Percentiles rank a stretch among this genome's conserved stretches.
These are phyloP conservation scores for Umimayanthus kanabou DNA, from an alignment of 92 coral and sea anemone species.

Conservation along the genomic window DNA sequence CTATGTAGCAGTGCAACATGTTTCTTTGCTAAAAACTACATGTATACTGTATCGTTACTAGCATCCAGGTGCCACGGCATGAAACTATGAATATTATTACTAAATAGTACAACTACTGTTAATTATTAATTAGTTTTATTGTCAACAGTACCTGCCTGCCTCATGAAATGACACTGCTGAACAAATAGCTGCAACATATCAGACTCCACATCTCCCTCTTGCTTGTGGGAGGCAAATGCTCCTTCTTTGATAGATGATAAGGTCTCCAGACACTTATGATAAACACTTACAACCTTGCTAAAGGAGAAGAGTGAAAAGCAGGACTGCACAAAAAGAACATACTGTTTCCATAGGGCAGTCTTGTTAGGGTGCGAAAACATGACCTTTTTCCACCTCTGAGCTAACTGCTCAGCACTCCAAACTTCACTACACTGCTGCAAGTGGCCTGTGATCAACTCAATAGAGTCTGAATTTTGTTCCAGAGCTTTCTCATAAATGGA, in stretches of 20 bases:
- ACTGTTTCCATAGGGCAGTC: conserved; percentile 80
- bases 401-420: conserved; percentile 65
- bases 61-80: too few relatives aligned
- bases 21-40: too few relatives aligned
- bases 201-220: conserved; percentile 71
- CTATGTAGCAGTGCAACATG: too few relatives aligned
- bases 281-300: conserved; percentile 58
- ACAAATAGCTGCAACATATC: conserved; percentile 89
- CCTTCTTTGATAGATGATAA: conserved; percentile 90
- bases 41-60: too few relatives aligned
- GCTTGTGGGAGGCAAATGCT: conserved; percentile 84
- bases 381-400: conserved; percentile 83
- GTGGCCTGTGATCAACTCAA: conserved; percentile 72
- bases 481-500: conserved; percentile 90
- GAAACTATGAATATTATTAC: too few relatives aligned
- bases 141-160: conserved; percentile 79
- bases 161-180: conserved; percentile 78
- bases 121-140: too few relatives aligned
- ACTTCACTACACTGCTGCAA: conserved; percentile 72
- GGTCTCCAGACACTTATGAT: conserved; percentile 82
- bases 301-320: conserved; percentile 85
- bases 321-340: conserved; percentile 82
- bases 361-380: conserved; percentile 85
- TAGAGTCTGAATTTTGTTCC: conserved; percentile 78
- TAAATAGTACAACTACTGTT: not conserved